Percentiles rank a stretch among this genome's conserved stretches.
These are phyloP conservation scores for Phyllotreta striolata DNA, from an alignment of 2,888 invertebrate genomes.

Conservation along the genomic window DNA sequence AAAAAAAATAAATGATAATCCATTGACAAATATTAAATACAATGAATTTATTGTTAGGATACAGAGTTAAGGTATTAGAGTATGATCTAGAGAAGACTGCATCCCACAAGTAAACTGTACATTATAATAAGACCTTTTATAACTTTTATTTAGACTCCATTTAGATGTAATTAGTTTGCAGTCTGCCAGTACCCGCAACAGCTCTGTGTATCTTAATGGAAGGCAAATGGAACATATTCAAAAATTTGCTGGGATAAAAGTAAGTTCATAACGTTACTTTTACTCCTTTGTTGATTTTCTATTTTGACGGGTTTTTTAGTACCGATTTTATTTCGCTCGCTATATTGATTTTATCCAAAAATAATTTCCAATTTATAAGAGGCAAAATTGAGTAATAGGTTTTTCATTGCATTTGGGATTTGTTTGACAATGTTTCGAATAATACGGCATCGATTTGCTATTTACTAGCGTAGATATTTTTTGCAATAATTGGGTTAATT, in stretches of 20 bases:
- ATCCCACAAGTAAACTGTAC: constrained; percentile 59
- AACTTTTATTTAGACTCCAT: constrained; percentile 54
- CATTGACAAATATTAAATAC: constrained; percentile 62
- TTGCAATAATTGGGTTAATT: too few species aligned
- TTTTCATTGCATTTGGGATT: too few species aligned
- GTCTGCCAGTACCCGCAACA: constrained; percentile 59
- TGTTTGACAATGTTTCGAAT: too few species aligned
- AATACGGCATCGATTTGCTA: too few species aligned
- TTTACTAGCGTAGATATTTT: too few species aligned
- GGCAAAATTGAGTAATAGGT: too few species aligned
- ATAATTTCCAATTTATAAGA: too few species aligned
- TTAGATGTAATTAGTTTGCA: constrained; percentile 57
- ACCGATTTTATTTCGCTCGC: not conserved
- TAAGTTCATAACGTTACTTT: not conserved
- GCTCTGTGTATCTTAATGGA: constrained; percentile 34
- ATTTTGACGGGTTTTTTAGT: not conserved
- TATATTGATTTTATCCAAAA: too few species aligned
- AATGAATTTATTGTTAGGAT: constrained; percentile 63
- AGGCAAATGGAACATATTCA: not conserved
- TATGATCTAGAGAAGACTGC: constrained; percentile 62
- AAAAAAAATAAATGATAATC: constrained; percentile 58
- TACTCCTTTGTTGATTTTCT: not conserved
- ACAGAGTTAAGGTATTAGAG: constrained; percentile 59
- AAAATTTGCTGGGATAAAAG: not conserved
- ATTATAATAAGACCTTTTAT: constrained; percentile 55